Evolutionary conservation across 2,797 vertebrate genomes (phyloP).

Genomic region (Urophycis tenuis): DNA sequence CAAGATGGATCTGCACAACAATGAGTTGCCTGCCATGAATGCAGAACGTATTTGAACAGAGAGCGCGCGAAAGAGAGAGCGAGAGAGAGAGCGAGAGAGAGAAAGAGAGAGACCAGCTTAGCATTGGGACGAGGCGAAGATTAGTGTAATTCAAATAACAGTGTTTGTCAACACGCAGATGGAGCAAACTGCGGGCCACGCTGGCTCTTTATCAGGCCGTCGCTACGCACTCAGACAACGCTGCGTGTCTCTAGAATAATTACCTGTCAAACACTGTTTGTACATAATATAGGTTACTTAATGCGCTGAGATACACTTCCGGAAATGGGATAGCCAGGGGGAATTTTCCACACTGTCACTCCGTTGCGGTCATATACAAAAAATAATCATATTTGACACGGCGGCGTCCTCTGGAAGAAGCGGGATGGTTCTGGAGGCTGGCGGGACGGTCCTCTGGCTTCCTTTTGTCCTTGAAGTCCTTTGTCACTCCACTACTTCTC

Average conservation of each 20-base stretch:
- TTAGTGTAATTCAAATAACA: conserved; percentile 49
- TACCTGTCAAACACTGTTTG: conserved; percentile 63
- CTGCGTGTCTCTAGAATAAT: conserved; percentile 52
- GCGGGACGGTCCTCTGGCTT: conserved; percentile 51
- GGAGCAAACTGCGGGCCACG: conserved; percentile 29
- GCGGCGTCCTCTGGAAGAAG: conserved; percentile 55
- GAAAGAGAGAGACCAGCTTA: not conserved
- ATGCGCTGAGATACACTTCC: conserved; percentile 58
- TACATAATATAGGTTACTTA: conserved; percentile 56
- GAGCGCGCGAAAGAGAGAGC: not conserved
- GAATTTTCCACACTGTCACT: conserved; percentile 64
- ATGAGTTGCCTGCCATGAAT: conserved; percentile 16
- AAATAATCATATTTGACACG: conserved; percentile 61
- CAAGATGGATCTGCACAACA: conserved; percentile 51
- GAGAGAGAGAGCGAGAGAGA: not conserved
- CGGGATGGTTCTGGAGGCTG: conserved; percentile 51
- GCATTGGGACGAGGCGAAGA: not conserved
- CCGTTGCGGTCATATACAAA: conserved; percentile 42
- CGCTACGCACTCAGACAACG: conserved; percentile 25
- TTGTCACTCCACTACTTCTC: conserved; percentile 52
- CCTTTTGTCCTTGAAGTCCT: conserved; percentile 55
- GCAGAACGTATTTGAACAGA: not conserved
- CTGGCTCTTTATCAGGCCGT: conserved; percentile 27
- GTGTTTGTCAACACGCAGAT: conserved; percentile 22
- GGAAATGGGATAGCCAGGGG: conserved; percentile 54